A percentile compares a stretch with the other conserved stretches of the same genome.
phyloP scores from a whole-genome alignment of 2,888 invertebrate species.

The Formica aserva region DNA sequence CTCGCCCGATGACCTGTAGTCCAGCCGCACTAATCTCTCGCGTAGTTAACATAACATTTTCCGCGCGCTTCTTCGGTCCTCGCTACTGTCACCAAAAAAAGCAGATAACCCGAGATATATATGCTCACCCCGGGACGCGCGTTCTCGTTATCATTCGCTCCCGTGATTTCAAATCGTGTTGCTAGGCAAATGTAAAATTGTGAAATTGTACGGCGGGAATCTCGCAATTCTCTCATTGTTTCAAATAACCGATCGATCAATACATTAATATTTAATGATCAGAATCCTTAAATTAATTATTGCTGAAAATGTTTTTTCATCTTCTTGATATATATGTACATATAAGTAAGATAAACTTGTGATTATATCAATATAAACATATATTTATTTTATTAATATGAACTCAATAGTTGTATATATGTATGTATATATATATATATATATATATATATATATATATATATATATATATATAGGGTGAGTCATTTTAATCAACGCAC shows the following conservation, averaged over 20 bases:
- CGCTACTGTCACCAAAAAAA: conserved; percentile 57
- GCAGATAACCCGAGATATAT: conserved; percentile 77
- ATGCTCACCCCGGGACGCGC: conserved; percentile 61
- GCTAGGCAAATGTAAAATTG: conserved; percentile 36
- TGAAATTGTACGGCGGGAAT: not conserved
- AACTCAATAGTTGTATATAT: no score
- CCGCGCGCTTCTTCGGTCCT: conserved; percentile 29
- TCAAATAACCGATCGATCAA: not conserved
- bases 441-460: no score
- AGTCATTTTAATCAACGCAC: no score
- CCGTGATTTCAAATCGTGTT: conserved; percentile 62
- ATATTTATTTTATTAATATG: no score
- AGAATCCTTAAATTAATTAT: not conserved
- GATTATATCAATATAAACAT: no score
- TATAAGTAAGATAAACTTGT: no score
- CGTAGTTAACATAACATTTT: conserved; percentile 62
- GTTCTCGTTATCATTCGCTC: conserved; percentile 74
- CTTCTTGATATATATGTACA: not conserved
- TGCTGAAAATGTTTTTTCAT: not conserved
- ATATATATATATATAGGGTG: no score
- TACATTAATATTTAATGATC: not conserved
- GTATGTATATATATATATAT: no score
- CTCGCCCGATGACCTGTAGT: conserved; percentile 64
- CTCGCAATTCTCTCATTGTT: not conserved
- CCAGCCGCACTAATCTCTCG: conserved; percentile 59